Conservation (phyloP, 2,797 vertebrate species). For the Halcyon chelicuti region DNA sequence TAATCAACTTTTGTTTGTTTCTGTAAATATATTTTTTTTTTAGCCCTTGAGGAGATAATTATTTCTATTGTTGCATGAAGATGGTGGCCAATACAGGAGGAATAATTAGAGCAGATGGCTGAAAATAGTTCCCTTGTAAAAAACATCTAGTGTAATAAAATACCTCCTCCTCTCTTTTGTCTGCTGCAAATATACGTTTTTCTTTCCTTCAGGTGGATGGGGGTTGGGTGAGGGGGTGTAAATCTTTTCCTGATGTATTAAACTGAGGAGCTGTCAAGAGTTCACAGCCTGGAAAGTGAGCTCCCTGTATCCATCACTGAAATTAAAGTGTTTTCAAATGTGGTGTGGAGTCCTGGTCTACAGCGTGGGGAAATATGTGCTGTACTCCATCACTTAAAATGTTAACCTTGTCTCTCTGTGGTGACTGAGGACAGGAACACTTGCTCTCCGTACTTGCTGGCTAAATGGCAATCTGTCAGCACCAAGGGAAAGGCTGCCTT, state of each 20-base stretch:
- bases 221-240: conserved; percentile 23
- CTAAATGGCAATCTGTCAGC: conserved; percentile 82
- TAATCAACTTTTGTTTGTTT: conserved; percentile 83
- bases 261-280: conserved; percentile 78
- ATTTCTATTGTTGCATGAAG: conserved; percentile 80
- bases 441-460: conserved; percentile 67
- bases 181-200: conserved; percentile 53
- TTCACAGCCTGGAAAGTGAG: conserved; percentile 71
- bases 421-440: conserved; percentile 73
- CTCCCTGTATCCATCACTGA: conserved; percentile 79
- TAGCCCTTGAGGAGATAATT: conserved; percentile 81
- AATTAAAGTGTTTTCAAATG: conserved; percentile 80
- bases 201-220: conserved; percentile 73
- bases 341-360: conserved; percentile 62
- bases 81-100: conserved; percentile 79
- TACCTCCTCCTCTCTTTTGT: conserved; percentile 29
- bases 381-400: conserved; percentile 81
- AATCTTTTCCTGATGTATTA: conserved; percentile 72
- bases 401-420: conserved; percentile 83
- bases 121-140: conserved; percentile 73
- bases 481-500: conserved; percentile 58
- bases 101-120: conserved; percentile 83
- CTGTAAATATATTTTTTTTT: conserved; percentile 66
- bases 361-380: conserved; percentile 69
- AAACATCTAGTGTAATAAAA: conserved; percentile 60